A percentile compares a stretch with the other conserved stretches of the same genome.
Evolutionary conservation across 2,113 vertebrate species (phyloP).

Genomic region (Gobiocypris rarus): DNA sequence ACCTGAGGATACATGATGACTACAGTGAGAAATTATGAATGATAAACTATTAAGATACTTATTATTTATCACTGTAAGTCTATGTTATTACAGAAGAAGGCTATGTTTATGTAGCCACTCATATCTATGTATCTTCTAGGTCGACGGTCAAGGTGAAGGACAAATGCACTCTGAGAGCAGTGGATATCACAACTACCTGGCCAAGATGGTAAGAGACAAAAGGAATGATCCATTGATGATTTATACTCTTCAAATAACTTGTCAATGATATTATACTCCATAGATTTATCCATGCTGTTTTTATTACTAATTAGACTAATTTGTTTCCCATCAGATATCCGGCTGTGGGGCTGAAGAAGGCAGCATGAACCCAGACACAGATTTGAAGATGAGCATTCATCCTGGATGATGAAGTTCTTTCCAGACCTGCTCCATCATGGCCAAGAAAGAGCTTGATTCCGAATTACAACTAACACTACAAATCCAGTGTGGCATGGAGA

Average conservation of each 20-base stretch:
- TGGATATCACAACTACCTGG: too few relatives aligned
- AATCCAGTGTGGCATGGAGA: conserved; percentile 97
- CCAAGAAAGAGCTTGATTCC: conserved; percentile 92
- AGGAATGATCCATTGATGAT: neutral
- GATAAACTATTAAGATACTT: too few relatives aligned
- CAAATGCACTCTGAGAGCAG: conserved; percentile 87
- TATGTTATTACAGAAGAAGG: neutral
- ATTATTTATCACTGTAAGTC: neutral
- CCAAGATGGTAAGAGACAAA: neutral
- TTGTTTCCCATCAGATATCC: conserved; percentile 84
- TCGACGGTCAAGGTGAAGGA: conserved; percentile 85
- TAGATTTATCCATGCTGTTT: neutral
- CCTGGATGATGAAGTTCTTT: conserved; percentile 96
- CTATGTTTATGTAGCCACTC: neutral
- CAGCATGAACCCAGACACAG: conserved; percentile 99
- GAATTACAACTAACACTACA: conserved; percentile 96
- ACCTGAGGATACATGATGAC: too few relatives aligned
- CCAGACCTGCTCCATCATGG: conserved; percentile 95
- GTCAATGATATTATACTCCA: neutral
- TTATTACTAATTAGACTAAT: neutral
- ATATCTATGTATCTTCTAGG: conserved; percentile 71
- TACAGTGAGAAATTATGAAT: too few relatives aligned
- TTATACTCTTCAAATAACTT: neutral
- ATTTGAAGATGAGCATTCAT: conserved; percentile 99
- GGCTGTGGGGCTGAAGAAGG: conserved; percentile 94